Base-by-base conservation (phyloP, 2,888 invertebrate species). In the Diploptera punctata region DNA sequence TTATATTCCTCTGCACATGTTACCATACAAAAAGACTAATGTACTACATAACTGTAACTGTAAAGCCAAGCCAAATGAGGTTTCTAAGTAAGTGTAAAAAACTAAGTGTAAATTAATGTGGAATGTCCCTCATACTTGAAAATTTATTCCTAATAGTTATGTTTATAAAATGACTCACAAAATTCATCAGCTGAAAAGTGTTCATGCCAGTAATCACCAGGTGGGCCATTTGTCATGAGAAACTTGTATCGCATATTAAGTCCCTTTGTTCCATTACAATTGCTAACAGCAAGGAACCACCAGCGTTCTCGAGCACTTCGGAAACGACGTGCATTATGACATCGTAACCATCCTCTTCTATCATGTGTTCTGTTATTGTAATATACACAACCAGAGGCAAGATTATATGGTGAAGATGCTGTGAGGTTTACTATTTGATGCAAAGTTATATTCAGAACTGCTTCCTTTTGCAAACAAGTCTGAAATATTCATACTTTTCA, bases 161-260 rank as follows among this genome's bases (percentile, higher is more conserved):
- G n/a, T n/a, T n/a, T n/a, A n/a, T n/a, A n/a, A n/a, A n/a, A n/a
- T 52, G 73, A 86, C 93, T 91, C 86, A 95, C 97, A 95, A 84
- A 97, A 96, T 84, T 98, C 95, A 82, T 98, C 97, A 9, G 96
- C 97, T 0, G 97, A 97, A 81, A 96, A 97, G 80, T 98, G 97
- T 79, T 93, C 90, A 78, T 91, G 91, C 92, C 95, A 94, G 78
- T 93, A 91, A 78, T 92, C 92, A 0, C 91, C 91, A 1, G 88
- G 87, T 0, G 90, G 86, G 0, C 94, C 95, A 81, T 98, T 98
- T 0, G 95, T 96, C 94, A 98, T 92, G 71, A 91, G 84, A 77
- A 97, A 90, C 79, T 89, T 90, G 82, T 95, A 97, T 72, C 89
- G 88, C 2, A 97, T 81, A 75, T 92, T 89, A 65, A 97, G 84